Evolutionary conservation across 2,888 invertebrate genomes (phyloP).

Genomic region (Synanthedon tipuliformis): DNA sequence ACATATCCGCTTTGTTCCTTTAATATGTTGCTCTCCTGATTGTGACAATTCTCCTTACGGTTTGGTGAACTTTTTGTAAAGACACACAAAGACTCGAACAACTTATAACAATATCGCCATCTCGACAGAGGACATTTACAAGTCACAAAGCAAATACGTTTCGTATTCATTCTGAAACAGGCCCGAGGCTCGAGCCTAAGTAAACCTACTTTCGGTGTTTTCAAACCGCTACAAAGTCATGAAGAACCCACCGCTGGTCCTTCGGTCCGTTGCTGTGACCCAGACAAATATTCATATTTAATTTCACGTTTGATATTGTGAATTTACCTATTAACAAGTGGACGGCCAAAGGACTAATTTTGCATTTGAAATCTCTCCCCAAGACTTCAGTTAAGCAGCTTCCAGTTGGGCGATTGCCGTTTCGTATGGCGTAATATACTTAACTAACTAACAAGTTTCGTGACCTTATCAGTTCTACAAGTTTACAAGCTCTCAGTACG

Average conservation of each 20-base stretch:
- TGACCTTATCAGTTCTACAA: background rate
- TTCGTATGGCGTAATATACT: background rate
- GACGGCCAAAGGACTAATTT: constrained; percentile 35
- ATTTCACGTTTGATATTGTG: constrained; percentile 39
- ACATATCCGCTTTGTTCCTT: background rate
- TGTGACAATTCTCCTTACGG: constrained; percentile 1
- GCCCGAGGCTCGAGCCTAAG: constrained; percentile 50
- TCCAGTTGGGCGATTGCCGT: background rate
- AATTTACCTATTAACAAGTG: constrained; percentile 40
- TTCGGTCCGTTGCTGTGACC: constrained; percentile 41
- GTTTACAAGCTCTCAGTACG: background rate
- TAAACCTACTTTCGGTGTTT: constrained; percentile 42
- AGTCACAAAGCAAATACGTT: constrained; percentile 59
- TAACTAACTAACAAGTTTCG: background rate
- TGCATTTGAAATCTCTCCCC: background rate
- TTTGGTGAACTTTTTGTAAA: constrained; percentile 26
- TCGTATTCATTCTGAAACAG: constrained; percentile 51
- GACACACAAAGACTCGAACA: constrained; percentile 35
- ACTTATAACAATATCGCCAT: constrained; percentile 56
- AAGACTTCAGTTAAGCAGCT: background rate
- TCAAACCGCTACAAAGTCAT: constrained; percentile 40
- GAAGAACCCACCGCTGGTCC: constrained; percentile 48
- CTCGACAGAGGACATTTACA: constrained; percentile 48
- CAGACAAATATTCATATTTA: constrained; percentile 66
- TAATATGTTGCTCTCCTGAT: background rate